Conservation (phyloP, 2,797 vertebrate genomes). For the Pitangus sulphuratus region DNA sequence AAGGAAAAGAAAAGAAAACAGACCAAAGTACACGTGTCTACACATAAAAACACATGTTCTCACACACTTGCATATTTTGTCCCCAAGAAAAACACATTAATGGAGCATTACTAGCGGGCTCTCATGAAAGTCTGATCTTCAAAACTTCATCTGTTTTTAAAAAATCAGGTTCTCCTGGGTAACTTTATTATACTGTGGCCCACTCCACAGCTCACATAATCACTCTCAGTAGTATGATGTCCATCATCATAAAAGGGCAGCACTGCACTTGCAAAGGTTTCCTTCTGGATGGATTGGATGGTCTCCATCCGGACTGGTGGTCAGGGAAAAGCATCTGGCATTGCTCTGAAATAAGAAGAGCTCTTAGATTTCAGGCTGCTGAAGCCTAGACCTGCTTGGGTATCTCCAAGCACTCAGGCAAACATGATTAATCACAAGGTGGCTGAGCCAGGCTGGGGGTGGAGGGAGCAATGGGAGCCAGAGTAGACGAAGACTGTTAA, state of each 20-base stretch:
- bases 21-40: neutral
- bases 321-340: constrained; percentile 4
- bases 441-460: neutral
- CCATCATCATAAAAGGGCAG: neutral
- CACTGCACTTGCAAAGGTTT: neutral
- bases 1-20: neutral
- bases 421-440: constrained; percentile 5
- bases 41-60: neutral
- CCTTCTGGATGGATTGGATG: neutral
- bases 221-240: neutral
- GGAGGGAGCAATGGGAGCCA: neutral
- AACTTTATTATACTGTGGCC: neutral
- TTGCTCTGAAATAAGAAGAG: neutral
- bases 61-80: neutral
- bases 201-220: neutral
- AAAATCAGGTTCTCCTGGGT: neutral
- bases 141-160: neutral
- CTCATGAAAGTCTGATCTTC: neutral
- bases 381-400: neutral
- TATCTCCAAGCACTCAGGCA: neutral
- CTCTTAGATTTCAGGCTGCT: constrained; percentile 14
- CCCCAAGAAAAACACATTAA: neutral
- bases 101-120: neutral
- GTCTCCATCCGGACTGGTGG: neutral
- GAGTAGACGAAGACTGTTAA: neutral